Base-by-base conservation (phyloP, 2,113 vertebrate genomes). In the Propithecus coquereli region DNA sequence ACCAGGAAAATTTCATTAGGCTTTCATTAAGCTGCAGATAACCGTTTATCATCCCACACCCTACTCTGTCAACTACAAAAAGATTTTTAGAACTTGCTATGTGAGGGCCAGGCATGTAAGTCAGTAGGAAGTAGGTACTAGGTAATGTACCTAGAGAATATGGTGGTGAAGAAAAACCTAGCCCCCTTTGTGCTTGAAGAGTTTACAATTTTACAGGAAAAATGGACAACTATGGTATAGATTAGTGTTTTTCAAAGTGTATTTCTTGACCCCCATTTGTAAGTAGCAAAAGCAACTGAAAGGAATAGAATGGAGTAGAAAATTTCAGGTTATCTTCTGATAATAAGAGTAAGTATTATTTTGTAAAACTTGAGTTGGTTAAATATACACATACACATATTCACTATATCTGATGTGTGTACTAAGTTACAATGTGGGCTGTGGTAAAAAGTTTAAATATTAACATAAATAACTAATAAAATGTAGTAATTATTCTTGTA, bases 191-290 rank as follows among this genome's bases (percentile, higher is more conserved):
- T 87, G 18, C 13, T 71, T 77, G 34, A 95, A 70, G 57, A 92
- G 40, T 90, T 95, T 87, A 86, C 16, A 63, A 14, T 94, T 94
- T 89, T 70, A 45, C 32, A 45, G 83, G 27, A 94, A 57, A 94
- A 94, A 34, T 66, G 66, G 27, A 71, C 20, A 77, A 32, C 83
- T 91, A 13, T 77, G 30, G 34, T 20, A 61, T 91, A 76, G 66
- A 30, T 92, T 95, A 86, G n/a, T 84, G 17, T 87, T 76, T 90
- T 82, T 77, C 34, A 91, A 84, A 94, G 73, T 37, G 27, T 79
- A 27, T 80, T 74, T 95, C 13, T 63, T 83, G 70, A 65, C 32
- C 34, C 45, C 18, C 45, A 18, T 87, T 92, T 92, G 40, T 97
- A n/a, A 95, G n/a, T 77, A 54, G 43, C 43, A 66, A 87, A 95